These are phyloP conservation scores for Rhagoletis pomonella DNA, from an alignment of 1,140 invertebrate species.

Conservation along the genomic window DNA sequence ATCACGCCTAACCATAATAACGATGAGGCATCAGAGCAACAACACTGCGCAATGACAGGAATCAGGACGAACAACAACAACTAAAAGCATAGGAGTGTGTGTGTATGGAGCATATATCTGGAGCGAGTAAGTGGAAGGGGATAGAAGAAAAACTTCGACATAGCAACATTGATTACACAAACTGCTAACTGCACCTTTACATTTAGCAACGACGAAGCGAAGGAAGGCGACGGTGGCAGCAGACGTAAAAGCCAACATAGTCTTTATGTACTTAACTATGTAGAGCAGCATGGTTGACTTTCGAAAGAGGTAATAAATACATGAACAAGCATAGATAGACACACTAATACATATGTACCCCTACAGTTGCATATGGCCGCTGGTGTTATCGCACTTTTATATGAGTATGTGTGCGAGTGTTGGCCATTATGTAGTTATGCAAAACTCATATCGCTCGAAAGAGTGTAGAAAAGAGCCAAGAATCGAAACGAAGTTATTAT, in stretches of 20 bases:
- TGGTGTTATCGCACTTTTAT: no score
- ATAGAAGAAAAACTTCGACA: not conserved
- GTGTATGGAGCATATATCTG: not conserved
- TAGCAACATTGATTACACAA: conserved; percentile 49
- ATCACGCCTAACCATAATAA: conserved; percentile 40
- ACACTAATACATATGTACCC: not conserved
- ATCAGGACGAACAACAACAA: conserved; percentile 9
- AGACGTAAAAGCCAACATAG: not conserved
- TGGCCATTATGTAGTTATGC: not conserved
- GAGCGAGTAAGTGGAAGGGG: not conserved
- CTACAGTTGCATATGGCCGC: not conserved
- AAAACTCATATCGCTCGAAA: not conserved
- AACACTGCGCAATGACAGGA: not conserved
- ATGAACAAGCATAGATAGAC: not conserved
- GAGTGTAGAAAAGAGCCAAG: not conserved
- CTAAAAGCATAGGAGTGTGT: not conserved
- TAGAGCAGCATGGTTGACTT: not conserved
- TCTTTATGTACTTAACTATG: not conserved
- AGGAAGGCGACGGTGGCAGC: not conserved
- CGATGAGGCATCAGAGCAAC: conserved; percentile 3
- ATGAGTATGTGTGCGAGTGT: no score
- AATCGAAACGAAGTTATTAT: conserved; percentile 43
- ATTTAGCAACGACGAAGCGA: conserved; percentile 1
- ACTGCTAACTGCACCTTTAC: conserved; percentile 32
- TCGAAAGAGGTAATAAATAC: conserved; percentile 34